phyloP scores from a whole-genome alignment of 2,113 vertebrate species.

The Hydrolagus affinis region DNA sequence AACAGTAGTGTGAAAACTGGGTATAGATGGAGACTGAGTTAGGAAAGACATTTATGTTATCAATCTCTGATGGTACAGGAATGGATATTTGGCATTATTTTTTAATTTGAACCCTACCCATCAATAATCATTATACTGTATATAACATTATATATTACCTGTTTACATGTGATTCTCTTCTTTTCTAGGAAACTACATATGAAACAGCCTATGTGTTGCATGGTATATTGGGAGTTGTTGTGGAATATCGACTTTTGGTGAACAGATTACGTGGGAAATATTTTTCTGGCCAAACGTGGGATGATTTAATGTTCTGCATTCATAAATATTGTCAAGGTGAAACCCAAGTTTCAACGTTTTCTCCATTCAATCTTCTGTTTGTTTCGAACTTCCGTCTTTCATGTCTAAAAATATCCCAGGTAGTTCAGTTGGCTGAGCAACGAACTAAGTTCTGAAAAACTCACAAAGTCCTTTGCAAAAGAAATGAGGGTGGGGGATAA shows the following conservation, averaged over 20 bases:
- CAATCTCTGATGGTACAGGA: background rate
- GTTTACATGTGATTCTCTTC: background rate
- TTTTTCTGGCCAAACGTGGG: slow-evolving; percentile 60
- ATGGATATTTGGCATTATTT: background rate
- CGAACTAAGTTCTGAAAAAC: no score
- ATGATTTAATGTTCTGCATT: slow-evolving; percentile 70
- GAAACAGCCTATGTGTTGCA: slow-evolving; percentile 59
- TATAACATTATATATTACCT: background rate
- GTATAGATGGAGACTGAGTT: background rate
- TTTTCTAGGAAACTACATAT: slow-evolving; percentile 26
- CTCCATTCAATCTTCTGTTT: background rate
- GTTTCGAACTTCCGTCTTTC: no score
- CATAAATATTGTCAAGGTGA: slow-evolving; percentile 73
- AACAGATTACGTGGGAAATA: slow-evolving; percentile 67
- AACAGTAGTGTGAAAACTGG: background rate
- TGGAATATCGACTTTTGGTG: slow-evolving; percentile 81
- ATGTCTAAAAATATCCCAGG: no score
- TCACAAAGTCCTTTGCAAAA: no score
- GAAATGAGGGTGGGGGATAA: no score
- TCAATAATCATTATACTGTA: background rate
- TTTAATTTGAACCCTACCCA: background rate
- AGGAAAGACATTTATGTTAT: background rate
- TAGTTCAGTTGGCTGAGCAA: no score
- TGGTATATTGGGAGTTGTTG: slow-evolving; percentile 68
- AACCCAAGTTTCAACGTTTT: slow-evolving; percentile 39